Conservation (phyloP, 2,888 invertebrate species). For the Dynastes grantii region DNA sequence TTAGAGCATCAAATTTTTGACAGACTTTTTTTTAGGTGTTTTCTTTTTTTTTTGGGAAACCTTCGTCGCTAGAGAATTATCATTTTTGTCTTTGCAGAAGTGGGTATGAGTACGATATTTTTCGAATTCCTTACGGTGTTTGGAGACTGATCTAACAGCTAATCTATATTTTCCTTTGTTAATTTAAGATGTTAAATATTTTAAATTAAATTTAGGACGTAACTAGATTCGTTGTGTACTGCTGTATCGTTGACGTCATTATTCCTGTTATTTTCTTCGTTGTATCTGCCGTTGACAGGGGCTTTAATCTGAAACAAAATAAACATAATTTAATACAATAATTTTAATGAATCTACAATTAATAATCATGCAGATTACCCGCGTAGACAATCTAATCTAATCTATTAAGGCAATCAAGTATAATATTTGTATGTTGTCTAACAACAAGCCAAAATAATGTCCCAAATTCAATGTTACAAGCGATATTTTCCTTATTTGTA, state of each 20-base stretch:
- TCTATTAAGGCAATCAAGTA: too few relatives aligned
- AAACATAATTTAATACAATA: background rate
- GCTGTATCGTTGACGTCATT: conserved; percentile 10
- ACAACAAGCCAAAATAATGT: too few relatives aligned
- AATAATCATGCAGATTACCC: too few relatives aligned
- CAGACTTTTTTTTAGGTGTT: background rate
- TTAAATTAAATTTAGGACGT: background rate
- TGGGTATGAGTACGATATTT: too few relatives aligned
- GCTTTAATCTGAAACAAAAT: conserved; percentile 21
- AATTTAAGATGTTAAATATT: background rate
- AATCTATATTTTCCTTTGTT: background rate
- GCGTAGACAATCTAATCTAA: too few relatives aligned
- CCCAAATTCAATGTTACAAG: too few relatives aligned
- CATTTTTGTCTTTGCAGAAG: background rate
- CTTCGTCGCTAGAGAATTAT: background rate
- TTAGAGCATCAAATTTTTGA: background rate
- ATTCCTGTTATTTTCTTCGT: background rate
- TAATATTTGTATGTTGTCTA: too few relatives aligned
- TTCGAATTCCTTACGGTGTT: too few relatives aligned
- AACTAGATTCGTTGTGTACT: conserved; percentile 2
- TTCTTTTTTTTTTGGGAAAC: background rate
- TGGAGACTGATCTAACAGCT: background rate
- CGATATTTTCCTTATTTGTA: too few relatives aligned
- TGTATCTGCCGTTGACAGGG: background rate
- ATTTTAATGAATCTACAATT: too few relatives aligned